Base-by-base conservation (phyloP, 2,113 vertebrate genomes). In the Turdus rufiventris region DNA sequence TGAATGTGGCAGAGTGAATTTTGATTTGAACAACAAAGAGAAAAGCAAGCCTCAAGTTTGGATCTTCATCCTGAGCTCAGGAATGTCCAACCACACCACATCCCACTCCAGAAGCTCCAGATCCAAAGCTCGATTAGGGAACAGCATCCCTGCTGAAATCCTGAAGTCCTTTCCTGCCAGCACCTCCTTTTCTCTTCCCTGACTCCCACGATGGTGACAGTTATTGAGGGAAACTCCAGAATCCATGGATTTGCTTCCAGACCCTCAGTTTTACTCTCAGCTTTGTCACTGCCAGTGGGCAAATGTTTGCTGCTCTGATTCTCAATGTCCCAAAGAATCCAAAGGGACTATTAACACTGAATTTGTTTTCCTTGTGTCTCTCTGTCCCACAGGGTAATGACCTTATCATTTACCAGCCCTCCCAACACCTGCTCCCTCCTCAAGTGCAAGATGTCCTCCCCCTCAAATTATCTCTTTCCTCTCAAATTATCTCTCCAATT, bases 181-280 rank as follows among this genome's bases (percentile, higher is more conserved):
- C 6, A 50, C 6, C 13, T 76, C 15, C 18, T 73, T 57, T 45
- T 18, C 53, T 33, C 11, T 34, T 19, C 56, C 9, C 23, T 83
- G 16, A 4, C 20, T 43, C 36, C 10, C 16, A 9, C 0, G 0
- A 16, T 3, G 14, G 16, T 54, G 56, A 43, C 42, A 26, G 0
- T 21, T 21, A 50, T 3, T 36, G 5, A 84, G 31, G 21, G n/a
- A 56, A 73, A 45, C 18, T 7, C 11, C 50, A 28, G 17, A 5
- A 47, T 18, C 29, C 34, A 14, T 0, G 2, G 47, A 56, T 0
- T n/a, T 24, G 6, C 19, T 31, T 25, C 50, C 66, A 70, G 42
- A 58, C 13, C 28, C 25, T 43, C 11, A 10, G 10, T 33, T 86
- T 88, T 61, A 54, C 14, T 62, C 83, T 73, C 28, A 42, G 19